phyloP scores from a whole-genome alignment of 2,113 vertebrate genomes.

The Brienomyrus brachyistius region DNA sequence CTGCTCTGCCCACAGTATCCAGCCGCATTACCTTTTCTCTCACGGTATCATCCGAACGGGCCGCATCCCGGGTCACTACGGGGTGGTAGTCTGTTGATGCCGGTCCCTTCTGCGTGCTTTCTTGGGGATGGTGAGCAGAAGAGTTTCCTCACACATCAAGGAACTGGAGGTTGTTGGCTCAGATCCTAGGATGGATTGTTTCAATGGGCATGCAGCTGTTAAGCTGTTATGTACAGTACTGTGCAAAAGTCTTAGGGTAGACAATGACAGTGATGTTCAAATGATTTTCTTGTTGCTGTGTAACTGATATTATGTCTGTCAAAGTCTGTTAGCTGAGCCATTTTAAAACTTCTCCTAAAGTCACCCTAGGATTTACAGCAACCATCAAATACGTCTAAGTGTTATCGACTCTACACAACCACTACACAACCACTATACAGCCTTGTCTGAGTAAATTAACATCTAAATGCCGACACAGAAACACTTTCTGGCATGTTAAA shows the following conservation, averaged over 20 bases:
- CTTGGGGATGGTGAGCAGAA: neutral
- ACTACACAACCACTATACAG: neutral
- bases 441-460: neutral
- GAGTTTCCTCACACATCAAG: neutral
- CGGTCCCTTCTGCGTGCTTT: neutral
- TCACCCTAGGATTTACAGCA: neutral
- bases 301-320: neutral
- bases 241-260: neutral
- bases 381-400: neutral
- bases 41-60: neutral
- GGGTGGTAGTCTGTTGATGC: neutral
- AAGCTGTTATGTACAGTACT: neutral
- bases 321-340: neutral
- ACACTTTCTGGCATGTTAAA: neutral
- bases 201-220: neutral
- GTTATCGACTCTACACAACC: neutral
- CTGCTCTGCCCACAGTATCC: neutral
- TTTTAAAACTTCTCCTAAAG: neutral
- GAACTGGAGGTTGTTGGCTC: neutral
- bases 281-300: neutral
- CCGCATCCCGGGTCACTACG: neutral
- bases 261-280: neutral
- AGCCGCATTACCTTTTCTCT: neutral
- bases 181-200: neutral
- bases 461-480: neutral